Evolutionary conservation across 2,113 vertebrate species (phyloP), one percentile per base, ranked within the genome.

Genomic region (Tiliqua scincoides): DNA sequence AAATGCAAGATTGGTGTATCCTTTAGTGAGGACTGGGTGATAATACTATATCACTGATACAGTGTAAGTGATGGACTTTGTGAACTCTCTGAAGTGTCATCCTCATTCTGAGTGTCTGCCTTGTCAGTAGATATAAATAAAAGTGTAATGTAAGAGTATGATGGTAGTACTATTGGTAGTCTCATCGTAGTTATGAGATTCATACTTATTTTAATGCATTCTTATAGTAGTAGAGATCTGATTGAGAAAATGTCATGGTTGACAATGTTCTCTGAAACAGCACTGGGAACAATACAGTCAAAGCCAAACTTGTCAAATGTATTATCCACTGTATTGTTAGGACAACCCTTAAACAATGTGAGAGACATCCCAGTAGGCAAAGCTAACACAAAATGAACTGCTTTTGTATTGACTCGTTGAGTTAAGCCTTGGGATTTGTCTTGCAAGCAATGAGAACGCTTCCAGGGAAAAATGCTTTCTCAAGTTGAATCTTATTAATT

Each of bases 151-250:
- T 30, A 57, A 8, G 62, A 54, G 23, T 27, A 30, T 15, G 21
- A 52, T 48, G 72, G 17, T 40, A 48, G 20, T 52, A 6, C n/a
- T 0, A 0, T 40, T 90, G 78, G 82, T 0, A 0, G 25, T 83
- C 30, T 61, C 30, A 48, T 72, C 2, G 68, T 82, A 48, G 43
- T 48, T 48, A 48, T 48, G 4, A 48, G 40, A 9, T 25, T 52
- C 1, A 0, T 71, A 71, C 23, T 75, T 74, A 32, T 84, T 52
- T 43, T 68, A 37, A 65, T 67, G 14, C 25, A 23, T 25, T 85
- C 32, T 37, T 61, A n/a, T 52, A 5, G 4, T 0, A 18, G 12
- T 17, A 37, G 57, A 79, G 27, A 72, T 71, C 79, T 48, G 12
- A 65, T 63, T 79, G 77, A 20, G 32, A 79, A 86, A 70, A 2